Evolutionary conservation across 1,140 invertebrate genomes (phyloP).

Genomic region (Pachypeltis micranthus): DNA sequence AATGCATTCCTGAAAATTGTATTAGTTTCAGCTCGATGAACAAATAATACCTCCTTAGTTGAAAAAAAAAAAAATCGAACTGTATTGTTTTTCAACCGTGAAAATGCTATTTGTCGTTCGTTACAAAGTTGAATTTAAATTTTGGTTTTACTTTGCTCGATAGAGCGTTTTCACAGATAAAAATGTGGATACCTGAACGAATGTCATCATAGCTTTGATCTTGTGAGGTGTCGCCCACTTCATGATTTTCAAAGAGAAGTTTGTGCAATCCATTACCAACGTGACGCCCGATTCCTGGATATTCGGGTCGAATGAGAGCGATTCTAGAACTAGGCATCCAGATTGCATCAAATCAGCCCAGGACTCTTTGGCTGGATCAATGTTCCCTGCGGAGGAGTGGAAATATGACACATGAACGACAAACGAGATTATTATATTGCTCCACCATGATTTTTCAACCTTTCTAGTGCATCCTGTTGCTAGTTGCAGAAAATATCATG

Average conservation of each 20-base stretch:
- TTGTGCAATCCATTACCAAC: constrained; percentile 21
- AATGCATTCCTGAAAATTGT: constrained; percentile 26
- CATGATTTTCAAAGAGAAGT: constrained; percentile 25
- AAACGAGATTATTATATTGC: too few species aligned
- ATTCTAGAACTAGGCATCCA: constrained; percentile 19
- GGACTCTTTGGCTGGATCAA: constrained; percentile 22
- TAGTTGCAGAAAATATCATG: too few species aligned
- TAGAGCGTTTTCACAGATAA: neutral
- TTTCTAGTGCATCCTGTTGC: too few species aligned
- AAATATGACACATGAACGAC: too few species aligned
- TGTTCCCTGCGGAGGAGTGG: too few species aligned
- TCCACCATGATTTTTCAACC: too few species aligned
- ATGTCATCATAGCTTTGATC: constrained; percentile 17
- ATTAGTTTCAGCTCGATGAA: too few species aligned
- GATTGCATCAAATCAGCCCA: constrained; percentile 19
- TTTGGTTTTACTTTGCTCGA: neutral
- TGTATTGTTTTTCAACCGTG: neutral
- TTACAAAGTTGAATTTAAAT: neutral
- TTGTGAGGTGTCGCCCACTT: constrained; percentile 26
- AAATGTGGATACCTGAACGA: constrained; percentile 26
- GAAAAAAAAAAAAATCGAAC: neutral
- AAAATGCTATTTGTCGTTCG: neutral
- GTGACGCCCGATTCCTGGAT: constrained; percentile 21
- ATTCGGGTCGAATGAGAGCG: constrained; percentile 23
- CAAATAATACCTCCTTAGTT: too few species aligned